Base-by-base conservation (phyloP, 30 jellyfish, hydroid and myxozoan genomes). In the Catostylus mosaicus region DNA sequence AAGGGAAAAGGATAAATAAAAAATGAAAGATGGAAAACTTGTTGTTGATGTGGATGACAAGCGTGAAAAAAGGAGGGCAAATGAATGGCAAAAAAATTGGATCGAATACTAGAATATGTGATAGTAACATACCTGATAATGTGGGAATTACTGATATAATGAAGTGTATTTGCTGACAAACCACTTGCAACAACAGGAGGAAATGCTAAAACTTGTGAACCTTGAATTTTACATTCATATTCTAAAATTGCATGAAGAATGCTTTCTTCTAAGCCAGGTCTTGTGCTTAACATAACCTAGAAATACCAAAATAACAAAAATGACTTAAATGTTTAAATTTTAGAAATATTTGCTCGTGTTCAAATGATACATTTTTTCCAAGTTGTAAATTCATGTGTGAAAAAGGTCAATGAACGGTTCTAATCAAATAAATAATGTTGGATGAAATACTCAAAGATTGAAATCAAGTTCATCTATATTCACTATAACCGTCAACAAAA, bases 131-230 rank as follows among this genome's bases (percentile, higher is more conserved):
- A 92, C 98, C 97, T 82, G 34, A 93, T 36, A 3, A 93, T 14
- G 30, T 93, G 96, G 23, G 97, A 36, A 64, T 93, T 93, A 76
- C 86, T 84, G 78, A 88, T 82, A 60, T 93, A 93, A 77, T 93
- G 99, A 1, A 93, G 88, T 19, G 97, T 93, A 57, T 87, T 93
- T 0, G 97, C 99, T 16, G 97, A 63, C 32, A 57, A 56, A 24
- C 99, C 99, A 59, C 97, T 90, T 2, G 99, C 99, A 18, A 93
- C 99, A 48, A 93, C 99, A 10, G 99, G 99, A 36, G 99, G 97
- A 52, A 93, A 93, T 22, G 99, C 88, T 27, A 93, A 70, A 11
- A 76, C 57, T 76, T 93, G 99, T 23, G 99, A 97, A 3, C 99
- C 99, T 32, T 73, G 84, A 6, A 88, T 26, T 56, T 90, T 80